phyloP scores from a whole-genome alignment of 2,888 invertebrate genomes.

The Xanthorhoe designata region DNA sequence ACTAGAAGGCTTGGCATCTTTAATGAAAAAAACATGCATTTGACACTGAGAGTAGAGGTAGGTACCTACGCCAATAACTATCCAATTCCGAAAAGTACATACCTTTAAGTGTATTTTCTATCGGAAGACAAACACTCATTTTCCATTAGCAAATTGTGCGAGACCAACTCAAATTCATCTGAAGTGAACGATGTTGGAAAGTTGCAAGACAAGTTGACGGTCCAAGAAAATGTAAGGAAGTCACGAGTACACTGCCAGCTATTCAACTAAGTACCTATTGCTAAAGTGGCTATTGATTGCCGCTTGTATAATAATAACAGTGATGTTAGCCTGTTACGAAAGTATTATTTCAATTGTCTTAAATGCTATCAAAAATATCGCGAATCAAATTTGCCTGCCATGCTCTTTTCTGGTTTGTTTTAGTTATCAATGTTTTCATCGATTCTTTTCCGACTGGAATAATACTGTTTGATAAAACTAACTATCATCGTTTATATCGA shows the following conservation, averaged over 20 bases:
- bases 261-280: constrained; percentile 59
- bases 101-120: not conserved
- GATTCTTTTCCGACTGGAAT: not conserved
- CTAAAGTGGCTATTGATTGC: constrained; percentile 64
- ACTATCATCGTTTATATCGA: too few relatives aligned
- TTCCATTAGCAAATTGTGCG: constrained; percentile 30
- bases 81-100: not conserved
- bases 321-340: constrained; percentile 43
- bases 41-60: not conserved
- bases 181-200: constrained; percentile 62
- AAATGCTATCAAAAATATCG: constrained; percentile 13
- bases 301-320: constrained; percentile 55
- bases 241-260: constrained; percentile 65
- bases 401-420: not conserved
- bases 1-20: not conserved
- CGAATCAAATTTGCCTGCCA: not conserved
- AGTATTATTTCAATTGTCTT: constrained; percentile 31
- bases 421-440: not conserved
- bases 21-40: not conserved
- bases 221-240: constrained; percentile 75
- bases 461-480: too few relatives aligned
- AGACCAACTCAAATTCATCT: constrained; percentile 34
- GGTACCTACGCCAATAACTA: not conserved
- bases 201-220: constrained; percentile 68
- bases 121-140: constrained; percentile 20